Conservation (phyloP, 2,888 invertebrate genomes). For the Pachydiplax longipennis region DNA sequence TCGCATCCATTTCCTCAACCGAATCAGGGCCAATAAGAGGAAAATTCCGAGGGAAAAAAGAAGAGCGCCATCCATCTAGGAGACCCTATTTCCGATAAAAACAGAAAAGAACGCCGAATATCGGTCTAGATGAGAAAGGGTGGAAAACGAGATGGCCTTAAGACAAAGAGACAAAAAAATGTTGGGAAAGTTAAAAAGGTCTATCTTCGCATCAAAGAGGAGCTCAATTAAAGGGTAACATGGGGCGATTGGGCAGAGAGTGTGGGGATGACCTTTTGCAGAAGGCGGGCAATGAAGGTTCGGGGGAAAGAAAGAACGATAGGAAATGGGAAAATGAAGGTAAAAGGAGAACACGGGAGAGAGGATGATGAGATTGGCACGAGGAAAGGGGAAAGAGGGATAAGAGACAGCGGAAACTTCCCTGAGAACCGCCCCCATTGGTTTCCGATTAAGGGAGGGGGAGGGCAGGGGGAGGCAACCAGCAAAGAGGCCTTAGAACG, state of each 20-base stretch:
- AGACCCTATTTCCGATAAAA: no score
- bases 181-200: neutral
- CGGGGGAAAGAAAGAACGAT: neutral
- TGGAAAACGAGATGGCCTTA: neutral
- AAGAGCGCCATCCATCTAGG: no score
- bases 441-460: no score
- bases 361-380: neutral
- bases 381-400: neutral
- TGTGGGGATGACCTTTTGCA: slow-evolving; percentile 19
- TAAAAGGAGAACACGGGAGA: neutral
- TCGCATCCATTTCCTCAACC: no score
- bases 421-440: no score
- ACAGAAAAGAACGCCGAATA: neutral
- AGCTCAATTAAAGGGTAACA: slow-evolving; percentile 19
- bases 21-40: no score
- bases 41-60: no score
- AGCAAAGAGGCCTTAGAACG: neutral
- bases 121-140: neutral
- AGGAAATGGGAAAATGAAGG: neutral
- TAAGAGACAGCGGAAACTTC: neutral
- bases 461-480: neutral
- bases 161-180: neutral
- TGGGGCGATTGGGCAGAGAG: slow-evolving; percentile 4
- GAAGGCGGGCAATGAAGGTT: neutral
- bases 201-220: neutral